These are phyloP conservation scores for Rhinophrynus dorsalis DNA, from an alignment of 2,797 vertebrate genomes.

Conservation along the genomic window DNA sequence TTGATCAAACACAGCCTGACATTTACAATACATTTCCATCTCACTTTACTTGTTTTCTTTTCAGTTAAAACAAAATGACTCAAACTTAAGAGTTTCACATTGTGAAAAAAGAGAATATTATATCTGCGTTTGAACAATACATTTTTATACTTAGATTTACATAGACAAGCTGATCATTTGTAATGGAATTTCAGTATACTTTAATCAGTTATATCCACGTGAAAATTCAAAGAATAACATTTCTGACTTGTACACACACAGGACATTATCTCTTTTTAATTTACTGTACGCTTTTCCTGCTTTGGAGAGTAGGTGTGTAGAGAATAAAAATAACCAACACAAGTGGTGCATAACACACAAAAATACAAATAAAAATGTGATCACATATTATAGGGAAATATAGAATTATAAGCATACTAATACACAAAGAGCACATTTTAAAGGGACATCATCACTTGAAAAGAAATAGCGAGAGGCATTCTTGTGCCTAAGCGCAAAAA, in stretches of 20 bases:
- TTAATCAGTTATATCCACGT: background rate
- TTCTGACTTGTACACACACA: background rate
- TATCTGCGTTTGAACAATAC: constrained; percentile 17
- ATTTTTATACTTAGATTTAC: constrained; percentile 10
- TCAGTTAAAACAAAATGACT: constrained; percentile 52
- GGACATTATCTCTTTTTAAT: background rate
- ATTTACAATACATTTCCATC: constrained; percentile 81
- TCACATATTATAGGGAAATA: background rate
- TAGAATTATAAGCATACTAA: no score
- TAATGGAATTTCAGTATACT: constrained; percentile 6
- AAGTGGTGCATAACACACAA: background rate
- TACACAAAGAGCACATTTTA: no score
- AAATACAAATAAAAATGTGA: no score
- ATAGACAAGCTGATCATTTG: constrained; percentile 3
- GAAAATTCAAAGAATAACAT: background rate
- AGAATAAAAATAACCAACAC: background rate
- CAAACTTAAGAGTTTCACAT: constrained; percentile 53
- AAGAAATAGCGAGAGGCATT: no score
- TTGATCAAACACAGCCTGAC: constrained; percentile 80
- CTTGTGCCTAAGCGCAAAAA: no score
- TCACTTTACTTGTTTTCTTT: constrained; percentile 62
- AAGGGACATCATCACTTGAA: no score
- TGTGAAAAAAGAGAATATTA: constrained; percentile 46
- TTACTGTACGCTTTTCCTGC: background rate
- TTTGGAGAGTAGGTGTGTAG: background rate